Evolutionary conservation across 2,797 vertebrate species (phyloP), one percentile per base, ranked within the genome.

Genomic region (Dallia pectoralis): DNA sequence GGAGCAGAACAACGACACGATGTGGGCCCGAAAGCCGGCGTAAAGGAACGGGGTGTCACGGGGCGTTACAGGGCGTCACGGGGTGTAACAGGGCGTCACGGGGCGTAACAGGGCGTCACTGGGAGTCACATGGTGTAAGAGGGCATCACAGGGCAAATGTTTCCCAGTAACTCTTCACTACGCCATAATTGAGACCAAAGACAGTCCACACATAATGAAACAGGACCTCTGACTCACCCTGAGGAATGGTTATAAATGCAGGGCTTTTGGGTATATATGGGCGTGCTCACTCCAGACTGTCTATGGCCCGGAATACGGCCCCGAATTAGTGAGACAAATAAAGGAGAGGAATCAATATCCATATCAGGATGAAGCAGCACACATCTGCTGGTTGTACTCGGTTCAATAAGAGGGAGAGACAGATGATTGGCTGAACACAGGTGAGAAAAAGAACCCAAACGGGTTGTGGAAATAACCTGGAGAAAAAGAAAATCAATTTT

Each of bases 161-260:
- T 74, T 80, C 81, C 27, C 80, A 85, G 87, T 85, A 87, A 84
- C 63, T 83, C 86, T 88, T 86, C 79, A 91, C 91, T 81, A 82
- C 49, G 72, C 56, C 53, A 48, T 62, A 47, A 75, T 64, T 53
- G 82, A 84, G 74, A 40, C 72, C 72, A 80, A 71, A 15, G 73
- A 65, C 74, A 53, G 71, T 22, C 30, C 19, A 22, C 33, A 56
- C n/a, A 36, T 86, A 77, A 86, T 84, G 83, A 78, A 77, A 63
- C 64, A 77, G 56, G 53, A n/a, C 53, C 53, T 56, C 66, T 12
- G 69, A 56, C n/a, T 76, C 25, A 11, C 3, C 47, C 63, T 81
- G 44, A 59, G 65, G 77, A 66, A 22, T 4, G 49, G 73, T 80
- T 79, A 75, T 47, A 84, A 80, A 81, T 77, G 70, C 67, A 71